These are phyloP conservation scores for Pasiphila rectangulata DNA, from an alignment of 2,888 invertebrate species.

Conservation along the genomic window DNA sequence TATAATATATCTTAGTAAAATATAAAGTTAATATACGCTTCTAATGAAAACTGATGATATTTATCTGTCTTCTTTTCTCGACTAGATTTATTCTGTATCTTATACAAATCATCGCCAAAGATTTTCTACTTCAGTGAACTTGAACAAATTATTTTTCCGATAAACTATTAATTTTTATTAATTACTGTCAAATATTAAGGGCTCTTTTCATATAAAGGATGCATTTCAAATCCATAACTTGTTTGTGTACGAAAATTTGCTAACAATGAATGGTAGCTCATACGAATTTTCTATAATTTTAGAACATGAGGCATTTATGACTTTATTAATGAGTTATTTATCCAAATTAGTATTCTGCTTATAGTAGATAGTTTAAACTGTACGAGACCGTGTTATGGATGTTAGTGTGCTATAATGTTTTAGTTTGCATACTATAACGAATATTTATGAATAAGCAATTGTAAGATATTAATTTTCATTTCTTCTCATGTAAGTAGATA, in stretches of 20 bases:
- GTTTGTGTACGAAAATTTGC: background rate
- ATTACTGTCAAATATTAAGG: no score
- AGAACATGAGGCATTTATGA: background rate
- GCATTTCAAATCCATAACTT: background rate
- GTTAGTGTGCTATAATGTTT: background rate
- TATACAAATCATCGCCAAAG: conserved; percentile 11
- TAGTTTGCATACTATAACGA: conserved; percentile 12
- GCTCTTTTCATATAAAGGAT: background rate
- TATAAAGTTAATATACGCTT: background rate
- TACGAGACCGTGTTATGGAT: background rate
- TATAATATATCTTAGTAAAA: background rate
- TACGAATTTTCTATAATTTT: background rate
- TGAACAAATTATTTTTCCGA: conserved; percentile 18
- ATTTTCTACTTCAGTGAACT: conserved; percentile 9
- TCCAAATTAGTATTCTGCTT: background rate
- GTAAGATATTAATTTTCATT: conserved; percentile 24
- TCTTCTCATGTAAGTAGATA: conserved; percentile 23
- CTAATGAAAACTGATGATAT: background rate
- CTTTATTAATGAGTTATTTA: background rate
- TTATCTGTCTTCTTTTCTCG: no score
- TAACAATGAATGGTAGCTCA: no score
- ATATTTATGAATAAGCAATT: conserved; percentile 24
- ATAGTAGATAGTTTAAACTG: background rate
- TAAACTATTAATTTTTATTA: no score
- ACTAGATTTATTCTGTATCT: background rate